These are phyloP conservation scores for Protobothrops mucrosquamatus DNA, from an alignment of 2,113 vertebrate species.

Conservation along the genomic window DNA sequence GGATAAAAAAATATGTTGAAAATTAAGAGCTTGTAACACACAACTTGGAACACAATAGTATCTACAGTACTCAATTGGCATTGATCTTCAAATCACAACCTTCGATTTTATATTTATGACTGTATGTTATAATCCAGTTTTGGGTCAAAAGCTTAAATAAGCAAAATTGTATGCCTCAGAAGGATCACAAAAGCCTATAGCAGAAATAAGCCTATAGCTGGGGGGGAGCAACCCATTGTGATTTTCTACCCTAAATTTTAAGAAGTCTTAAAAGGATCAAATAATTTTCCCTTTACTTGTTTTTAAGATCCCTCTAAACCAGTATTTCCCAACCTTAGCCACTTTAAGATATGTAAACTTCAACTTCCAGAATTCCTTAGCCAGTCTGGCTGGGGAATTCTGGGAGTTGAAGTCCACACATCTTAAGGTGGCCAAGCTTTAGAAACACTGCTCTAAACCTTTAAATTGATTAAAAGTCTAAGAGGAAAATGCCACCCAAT, in stretches of 20 bases:
- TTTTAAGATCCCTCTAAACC: background rate
- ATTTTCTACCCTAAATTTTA: background rate
- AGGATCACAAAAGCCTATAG: background rate
- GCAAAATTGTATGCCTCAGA: background rate
- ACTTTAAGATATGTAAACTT: background rate
- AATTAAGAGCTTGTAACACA: background rate
- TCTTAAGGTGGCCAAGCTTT: background rate
- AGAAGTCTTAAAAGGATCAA: background rate
- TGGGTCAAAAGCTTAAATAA: background rate
- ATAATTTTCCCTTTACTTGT: background rate
- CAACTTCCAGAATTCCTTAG: too few species aligned
- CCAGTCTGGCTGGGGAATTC: background rate
- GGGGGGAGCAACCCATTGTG: background rate
- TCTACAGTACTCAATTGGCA: background rate
- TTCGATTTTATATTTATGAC: background rate
- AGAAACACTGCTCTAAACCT: background rate
- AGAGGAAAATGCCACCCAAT: background rate
- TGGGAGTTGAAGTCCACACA: background rate
- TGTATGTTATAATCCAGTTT: background rate
- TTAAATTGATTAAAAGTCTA: background rate
- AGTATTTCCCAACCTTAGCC: background rate
- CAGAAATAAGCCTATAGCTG: background rate
- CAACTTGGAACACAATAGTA: background rate
- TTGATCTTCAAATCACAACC: background rate
- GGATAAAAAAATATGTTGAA: background rate